Evolutionary conservation across 2,113 vertebrate genomes (phyloP), one percentile per base, ranked within the genome.

Genomic region (Pionites leucogaster): DNA sequence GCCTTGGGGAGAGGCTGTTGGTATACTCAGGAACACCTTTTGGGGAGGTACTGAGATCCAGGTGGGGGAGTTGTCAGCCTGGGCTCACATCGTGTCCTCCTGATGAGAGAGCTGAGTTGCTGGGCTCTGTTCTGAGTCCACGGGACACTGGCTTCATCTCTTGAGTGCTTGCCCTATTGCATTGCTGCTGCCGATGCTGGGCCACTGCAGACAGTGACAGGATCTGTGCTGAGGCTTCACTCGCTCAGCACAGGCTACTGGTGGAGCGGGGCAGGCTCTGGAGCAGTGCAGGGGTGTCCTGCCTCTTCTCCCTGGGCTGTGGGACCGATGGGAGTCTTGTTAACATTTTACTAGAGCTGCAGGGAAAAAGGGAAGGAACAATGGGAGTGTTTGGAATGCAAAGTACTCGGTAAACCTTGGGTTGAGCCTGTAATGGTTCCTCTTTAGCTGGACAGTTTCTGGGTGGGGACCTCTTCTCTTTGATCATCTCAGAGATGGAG

Each of bases 101-200:
- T 1, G 5, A 29, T 0, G 2, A 8, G 35, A 49, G 13, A 4
- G 10, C 24, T 0, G 2, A 20, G 65, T 3, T 11, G 20, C 55
- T 49, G 65, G 35, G 55, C 53, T 35, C 39, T 55, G 52, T 41
- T 23, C 37, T 0, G 0, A 25, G 24, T 7, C n/a, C 13, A 0
- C 7, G 39, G 22, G 7, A 15, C 13, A 7, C 33, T 39, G 46
- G 19, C 22, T 18, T 25, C 3, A 1, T 42, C 39, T 41, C 29
- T 8, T 10, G 6, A 0, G 49, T 3, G 7, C 60, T 67, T 12
- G 2, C 41, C 8, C 47, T 4, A 0, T 23, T 22, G 42, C 31
- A 0, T 5, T 5, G 57, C 9, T 11, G 49, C 46, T 39, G 18
- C n/a, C 1, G 1, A 3, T 1, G 7, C 69, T 0, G 3, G 12